Percentiles rank a stretch among this genome's conserved stretches.
These are phyloP conservation scores for Rhodeus uyekii DNA, from an alignment of 2,797 vertebrate genomes.

Conservation along the genomic window DNA sequence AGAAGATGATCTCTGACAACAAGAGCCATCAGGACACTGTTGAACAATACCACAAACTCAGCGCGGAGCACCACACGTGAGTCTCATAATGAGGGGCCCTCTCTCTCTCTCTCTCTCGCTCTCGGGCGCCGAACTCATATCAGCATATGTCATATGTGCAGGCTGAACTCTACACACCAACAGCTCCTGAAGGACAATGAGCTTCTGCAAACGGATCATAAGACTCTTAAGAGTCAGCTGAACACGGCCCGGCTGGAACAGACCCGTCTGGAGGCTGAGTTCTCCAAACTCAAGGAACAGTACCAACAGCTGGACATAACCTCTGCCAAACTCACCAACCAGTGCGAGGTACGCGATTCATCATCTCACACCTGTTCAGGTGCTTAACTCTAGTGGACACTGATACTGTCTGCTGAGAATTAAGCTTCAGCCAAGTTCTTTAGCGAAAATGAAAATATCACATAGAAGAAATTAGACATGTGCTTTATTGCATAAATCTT, in stretches of 20 bases:
- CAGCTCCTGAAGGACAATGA: conserved; percentile 93
- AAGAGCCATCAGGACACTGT: conserved; percentile 85
- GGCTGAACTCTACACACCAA: conserved; percentile 83
- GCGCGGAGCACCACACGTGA: conserved; percentile 91
- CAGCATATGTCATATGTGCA: conserved; percentile 53
- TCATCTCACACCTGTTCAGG: no score
- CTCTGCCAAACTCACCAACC: conserved; percentile 94
- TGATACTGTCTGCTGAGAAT: not conserved
- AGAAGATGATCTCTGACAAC: conserved; percentile 90
- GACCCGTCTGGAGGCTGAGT: conserved; percentile 94
- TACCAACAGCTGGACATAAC: conserved; percentile 97
- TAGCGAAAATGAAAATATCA: not conserved
- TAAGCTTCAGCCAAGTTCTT: not conserved
- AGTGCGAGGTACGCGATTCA: conserved; percentile 86
- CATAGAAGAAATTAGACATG: not conserved
- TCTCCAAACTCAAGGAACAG: conserved; percentile 93
- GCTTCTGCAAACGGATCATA: conserved; percentile 91
- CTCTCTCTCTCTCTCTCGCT: not conserved
- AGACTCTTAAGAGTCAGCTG: conserved; percentile 88
- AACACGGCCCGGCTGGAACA: conserved; percentile 93
- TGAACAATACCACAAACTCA: conserved; percentile 83
- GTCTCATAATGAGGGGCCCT: not conserved
- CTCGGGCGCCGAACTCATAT: not conserved
- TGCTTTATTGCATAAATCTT: not conserved
- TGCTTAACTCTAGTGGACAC: no score